A percentile compares a stretch with the other conserved stretches of the same genome.
phyloP scores from a whole-genome alignment of 2,113 vertebrate genomes.

The Marmota monax region DNA sequence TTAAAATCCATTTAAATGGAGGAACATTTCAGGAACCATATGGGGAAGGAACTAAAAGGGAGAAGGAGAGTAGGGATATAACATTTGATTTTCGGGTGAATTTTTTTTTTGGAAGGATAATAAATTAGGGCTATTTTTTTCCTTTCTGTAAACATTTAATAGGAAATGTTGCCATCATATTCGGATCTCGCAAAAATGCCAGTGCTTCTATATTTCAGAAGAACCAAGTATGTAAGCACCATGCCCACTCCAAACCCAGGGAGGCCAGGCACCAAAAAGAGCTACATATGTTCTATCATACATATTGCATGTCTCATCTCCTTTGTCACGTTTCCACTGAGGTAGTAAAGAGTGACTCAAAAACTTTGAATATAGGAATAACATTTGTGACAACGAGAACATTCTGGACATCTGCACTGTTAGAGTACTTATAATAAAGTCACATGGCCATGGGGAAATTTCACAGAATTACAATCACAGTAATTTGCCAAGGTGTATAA shows the following conservation, averaged over 20 bases:
- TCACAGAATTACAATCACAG: constrained; percentile 89
- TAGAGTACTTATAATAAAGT: constrained; percentile 88
- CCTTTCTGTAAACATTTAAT: constrained; percentile 82
- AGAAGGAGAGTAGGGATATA: constrained; percentile 82
- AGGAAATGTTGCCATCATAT: constrained; percentile 83
- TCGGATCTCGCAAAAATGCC: constrained; percentile 80
- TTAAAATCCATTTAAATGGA: constrained; percentile 90
- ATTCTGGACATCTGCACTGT: constrained; percentile 90
- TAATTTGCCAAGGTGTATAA: constrained; percentile 91
- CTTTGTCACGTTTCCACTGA: constrained; percentile 72
- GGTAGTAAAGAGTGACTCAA: constrained; percentile 80
- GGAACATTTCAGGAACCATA: constrained; percentile 90
- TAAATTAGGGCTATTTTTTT: constrained; percentile 82
- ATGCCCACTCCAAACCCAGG: constrained; percentile 11
- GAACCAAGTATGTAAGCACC: background rate
- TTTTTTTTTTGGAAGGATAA: constrained; percentile 76
- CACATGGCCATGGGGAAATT: constrained; percentile 91
- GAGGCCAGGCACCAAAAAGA: background rate
- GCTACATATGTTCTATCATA: constrained; percentile 71
- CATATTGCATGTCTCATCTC: constrained; percentile 70
- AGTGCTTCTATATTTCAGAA: constrained; percentile 78
- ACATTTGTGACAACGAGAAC: constrained; percentile 84
- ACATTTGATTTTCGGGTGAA: constrained; percentile 86
- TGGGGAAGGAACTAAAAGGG: constrained; percentile 86
- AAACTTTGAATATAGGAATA: constrained; percentile 85